These are phyloP conservation scores for Synergus gifuensis DNA, from an alignment of 2,888 invertebrate genomes.

Conservation along the genomic window DNA sequence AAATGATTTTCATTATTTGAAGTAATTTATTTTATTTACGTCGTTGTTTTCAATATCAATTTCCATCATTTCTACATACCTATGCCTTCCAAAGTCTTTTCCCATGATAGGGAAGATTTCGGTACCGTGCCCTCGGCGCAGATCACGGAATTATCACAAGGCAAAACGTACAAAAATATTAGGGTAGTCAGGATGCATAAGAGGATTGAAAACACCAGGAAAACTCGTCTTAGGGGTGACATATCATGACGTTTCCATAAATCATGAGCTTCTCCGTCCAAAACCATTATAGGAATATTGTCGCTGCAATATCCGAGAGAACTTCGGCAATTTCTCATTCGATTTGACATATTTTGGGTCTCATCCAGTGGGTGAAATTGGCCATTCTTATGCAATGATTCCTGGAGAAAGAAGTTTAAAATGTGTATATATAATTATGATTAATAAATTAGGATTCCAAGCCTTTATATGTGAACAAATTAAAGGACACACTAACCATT, in stretches of 20 bases:
- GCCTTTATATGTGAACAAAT: neutral
- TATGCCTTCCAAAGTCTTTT: conserved; percentile 73
- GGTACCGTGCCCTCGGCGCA: conserved; percentile 79
- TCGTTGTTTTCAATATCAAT: neutral
- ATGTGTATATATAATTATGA: no score
- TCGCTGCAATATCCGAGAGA: conserved; percentile 70
- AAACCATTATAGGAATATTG: conserved; percentile 73
- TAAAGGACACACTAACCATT: conserved; percentile 43
- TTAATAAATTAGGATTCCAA: neutral
- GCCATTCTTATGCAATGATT: conserved; percentile 67
- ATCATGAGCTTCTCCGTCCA: conserved; percentile 70
- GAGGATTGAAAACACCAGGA: conserved; percentile 85
- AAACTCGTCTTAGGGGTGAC: conserved; percentile 84
- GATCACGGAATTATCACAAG: conserved; percentile 85
- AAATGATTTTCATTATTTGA: conserved; percentile 34
- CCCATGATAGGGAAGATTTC: conserved; percentile 73
- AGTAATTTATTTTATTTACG: conserved; percentile 7
- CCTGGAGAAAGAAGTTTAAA: conserved; percentile 56
- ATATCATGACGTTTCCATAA: conserved; percentile 78
- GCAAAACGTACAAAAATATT: conserved; percentile 87
- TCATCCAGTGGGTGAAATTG: conserved; percentile 71
- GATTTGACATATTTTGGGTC: conserved; percentile 66
- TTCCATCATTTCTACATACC: conserved; percentile 66
- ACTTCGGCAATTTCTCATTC: conserved; percentile 65
- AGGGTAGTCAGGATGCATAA: conserved; percentile 85